Evolutionary conservation across 2,113 vertebrate genomes (phyloP), one percentile per base, ranked within the genome.

Genomic region (Chitala chitala): DNA sequence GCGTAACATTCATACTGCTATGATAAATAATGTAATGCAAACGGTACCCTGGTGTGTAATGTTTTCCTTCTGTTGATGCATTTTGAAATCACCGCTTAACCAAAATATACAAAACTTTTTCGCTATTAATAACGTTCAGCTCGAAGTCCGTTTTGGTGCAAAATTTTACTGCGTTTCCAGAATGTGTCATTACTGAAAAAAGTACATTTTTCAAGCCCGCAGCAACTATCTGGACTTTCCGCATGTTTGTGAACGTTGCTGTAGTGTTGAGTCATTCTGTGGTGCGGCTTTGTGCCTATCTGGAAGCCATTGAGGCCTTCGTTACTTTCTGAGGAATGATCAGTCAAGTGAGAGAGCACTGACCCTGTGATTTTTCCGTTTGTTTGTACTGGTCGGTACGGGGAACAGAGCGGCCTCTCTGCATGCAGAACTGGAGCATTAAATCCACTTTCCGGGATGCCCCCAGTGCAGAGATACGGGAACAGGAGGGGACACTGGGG

Each of bases 391-490:
- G 44, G 36, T 36, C 17, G 15, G 36, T 33, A 31, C 64, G 5
- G n/a, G 36, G 64, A 66, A 46, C 36, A 44, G 26, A 44, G 40
- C 5, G 9, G 64, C 22, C 64, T 66, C n/a, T 44, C 64, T 65
- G n/a, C 8, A n/a, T 65, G 31, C 61, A 20, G 36, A 65, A 65
- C 61, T 65, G 40, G 64, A 26, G 64, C 64, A 44, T 66, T 66
- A 66, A 44, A 66, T 66, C 64, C 64, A 42, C n/a, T 66, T 66
- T n/a, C 40, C 38, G 38, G 64, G 64, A 66, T 24, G 8, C 64
- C 64, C 22, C 26, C 22, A 0, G 36, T 65, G 36, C 36, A 42
- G 36, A 40, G 40, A 42, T 7, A 1, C 13, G 40, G 40, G 36
- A 26, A 20, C 38, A 8, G 20, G 15, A 53, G 15, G 29, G 59